phyloP scores from a whole-genome alignment of 2,888 invertebrate species.

The Lycaena phlaeas region DNA sequence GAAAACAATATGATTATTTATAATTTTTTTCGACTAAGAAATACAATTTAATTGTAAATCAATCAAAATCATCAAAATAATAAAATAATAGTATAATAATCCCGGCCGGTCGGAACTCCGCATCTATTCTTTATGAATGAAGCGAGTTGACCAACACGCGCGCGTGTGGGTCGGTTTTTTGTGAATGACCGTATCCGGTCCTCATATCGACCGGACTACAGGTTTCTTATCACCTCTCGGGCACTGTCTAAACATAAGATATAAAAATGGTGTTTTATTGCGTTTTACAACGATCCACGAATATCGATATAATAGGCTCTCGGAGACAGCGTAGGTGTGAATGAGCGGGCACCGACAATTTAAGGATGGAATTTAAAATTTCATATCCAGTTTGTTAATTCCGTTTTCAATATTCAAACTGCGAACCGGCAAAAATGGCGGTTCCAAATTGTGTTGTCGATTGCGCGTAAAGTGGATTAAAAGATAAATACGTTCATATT shows the following conservation, averaged over 20 bases:
- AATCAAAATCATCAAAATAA: too few relatives aligned
- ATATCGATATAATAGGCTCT: conserved; percentile 51
- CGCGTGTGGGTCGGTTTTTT: conserved; percentile 49
- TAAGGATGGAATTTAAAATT: conserved; percentile 45
- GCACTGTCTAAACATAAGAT: conserved; percentile 67
- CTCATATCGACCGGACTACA: conserved; percentile 47
- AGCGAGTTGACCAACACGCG: conserved; percentile 37
- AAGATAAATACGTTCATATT: too few relatives aligned
- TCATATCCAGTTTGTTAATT: conserved; percentile 60
- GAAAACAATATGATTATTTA: too few relatives aligned
- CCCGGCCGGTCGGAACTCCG: too few relatives aligned
- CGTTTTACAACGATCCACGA: conserved; percentile 60
- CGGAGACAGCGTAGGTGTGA: conserved; percentile 56
- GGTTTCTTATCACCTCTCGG: conserved; percentile 69
- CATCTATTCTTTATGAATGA: conserved; percentile 63
- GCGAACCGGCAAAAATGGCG: conserved; percentile 49
- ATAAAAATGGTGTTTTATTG: conserved; percentile 70
- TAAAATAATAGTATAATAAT: too few relatives aligned
- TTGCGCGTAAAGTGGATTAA: too few relatives aligned
- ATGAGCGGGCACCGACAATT: conserved; percentile 46
- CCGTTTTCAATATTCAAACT: conserved; percentile 45
- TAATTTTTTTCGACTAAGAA: too few relatives aligned
- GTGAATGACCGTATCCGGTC: conserved; percentile 72
- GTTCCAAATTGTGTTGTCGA: too few relatives aligned
- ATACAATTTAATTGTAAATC: too few relatives aligned